Evolutionary conservation across 2,113 vertebrate genomes (phyloP).

Genomic region (Lathamus discolor): DNA sequence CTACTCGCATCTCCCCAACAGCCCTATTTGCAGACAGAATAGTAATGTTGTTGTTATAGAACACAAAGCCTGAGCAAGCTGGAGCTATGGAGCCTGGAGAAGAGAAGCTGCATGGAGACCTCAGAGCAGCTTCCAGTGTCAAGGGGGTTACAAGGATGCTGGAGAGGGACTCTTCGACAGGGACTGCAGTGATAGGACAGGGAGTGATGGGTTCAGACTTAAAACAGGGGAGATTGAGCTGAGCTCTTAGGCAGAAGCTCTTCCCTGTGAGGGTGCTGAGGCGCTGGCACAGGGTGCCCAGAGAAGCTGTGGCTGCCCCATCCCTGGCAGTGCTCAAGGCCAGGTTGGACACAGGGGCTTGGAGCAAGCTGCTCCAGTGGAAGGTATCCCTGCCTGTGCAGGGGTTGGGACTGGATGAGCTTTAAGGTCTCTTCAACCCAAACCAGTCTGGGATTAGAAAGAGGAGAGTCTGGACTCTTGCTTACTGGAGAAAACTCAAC

Average conservation of each 20-base stretch:
- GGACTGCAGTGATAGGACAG: neutral
- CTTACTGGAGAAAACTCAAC: neutral
- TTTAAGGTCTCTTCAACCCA: no score
- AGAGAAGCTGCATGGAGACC: neutral
- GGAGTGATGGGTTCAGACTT: neutral
- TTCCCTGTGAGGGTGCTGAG: no score
- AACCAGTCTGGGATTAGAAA: neutral
- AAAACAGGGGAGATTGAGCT: neutral
- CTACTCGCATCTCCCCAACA: neutral
- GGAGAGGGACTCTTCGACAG: neutral
- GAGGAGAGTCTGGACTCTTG: neutral
- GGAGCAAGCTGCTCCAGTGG: neutral
- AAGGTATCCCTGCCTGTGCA: no score
- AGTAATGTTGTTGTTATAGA: neutral
- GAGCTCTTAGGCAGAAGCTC: no score
- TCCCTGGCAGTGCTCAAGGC: no score
- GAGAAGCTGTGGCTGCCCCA: no score
- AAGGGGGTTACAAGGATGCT: neutral
- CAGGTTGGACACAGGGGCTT: no score
- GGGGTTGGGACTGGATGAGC: no score
- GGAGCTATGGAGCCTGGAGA: neutral
- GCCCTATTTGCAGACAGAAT: neutral
- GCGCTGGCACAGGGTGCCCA: no score
- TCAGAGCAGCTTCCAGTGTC: neutral
- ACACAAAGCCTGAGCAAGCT: neutral